Percentiles rank a stretch among this genome's conserved stretches.
Conservation (phyloP, 2,888 invertebrate genomes). For the Druceiella hillmani region DNA sequence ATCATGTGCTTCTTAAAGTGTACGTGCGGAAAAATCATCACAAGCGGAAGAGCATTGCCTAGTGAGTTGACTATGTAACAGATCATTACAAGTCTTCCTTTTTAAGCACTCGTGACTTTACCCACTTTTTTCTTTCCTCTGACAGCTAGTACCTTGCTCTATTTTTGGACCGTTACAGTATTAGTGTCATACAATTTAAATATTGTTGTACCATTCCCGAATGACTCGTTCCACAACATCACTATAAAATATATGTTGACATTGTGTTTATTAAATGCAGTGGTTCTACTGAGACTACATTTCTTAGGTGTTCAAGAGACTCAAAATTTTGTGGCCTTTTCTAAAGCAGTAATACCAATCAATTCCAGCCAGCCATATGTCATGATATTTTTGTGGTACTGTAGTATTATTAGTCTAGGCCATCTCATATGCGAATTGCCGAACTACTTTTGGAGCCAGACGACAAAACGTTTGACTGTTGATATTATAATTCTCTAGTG, state of each 20-base stretch:
- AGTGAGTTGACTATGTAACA: slow-evolving; percentile 21
- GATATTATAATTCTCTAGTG: neutral
- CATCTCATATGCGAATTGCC: slow-evolving; percentile 7
- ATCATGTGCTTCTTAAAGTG: slow-evolving; percentile 23
- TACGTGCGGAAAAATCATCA: slow-evolving; percentile 19
- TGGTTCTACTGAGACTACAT: neutral
- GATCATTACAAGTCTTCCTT: slow-evolving; percentile 25
- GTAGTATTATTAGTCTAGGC: slow-evolving; percentile 8
- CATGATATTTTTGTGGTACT: slow-evolving; percentile 12
- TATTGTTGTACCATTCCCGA: too few species aligned
- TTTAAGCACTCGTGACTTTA: slow-evolving; percentile 27
- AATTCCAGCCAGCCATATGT: slow-evolving; percentile 11
- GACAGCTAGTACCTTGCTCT: slow-evolving; percentile 26
- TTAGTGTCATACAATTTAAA: too few species aligned
- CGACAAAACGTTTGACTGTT: slow-evolving; percentile 10
- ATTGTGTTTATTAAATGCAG: neutral
- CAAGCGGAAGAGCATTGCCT: slow-evolving; percentile 22
- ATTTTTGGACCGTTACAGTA: too few species aligned
- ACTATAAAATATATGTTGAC: neutral
- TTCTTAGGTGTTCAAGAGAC: slow-evolving; percentile 6
- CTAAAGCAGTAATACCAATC: slow-evolving; percentile 9
- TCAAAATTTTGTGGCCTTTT: slow-evolving; percentile 12
- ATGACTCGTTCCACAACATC: too few species aligned
- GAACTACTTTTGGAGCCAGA: slow-evolving; percentile 7
- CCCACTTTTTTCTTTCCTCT: slow-evolving; percentile 27